These are phyloP conservation scores for Gallinago jamesoni DNA, from an alignment of 2,113 vertebrate species.

Conservation along the genomic window DNA sequence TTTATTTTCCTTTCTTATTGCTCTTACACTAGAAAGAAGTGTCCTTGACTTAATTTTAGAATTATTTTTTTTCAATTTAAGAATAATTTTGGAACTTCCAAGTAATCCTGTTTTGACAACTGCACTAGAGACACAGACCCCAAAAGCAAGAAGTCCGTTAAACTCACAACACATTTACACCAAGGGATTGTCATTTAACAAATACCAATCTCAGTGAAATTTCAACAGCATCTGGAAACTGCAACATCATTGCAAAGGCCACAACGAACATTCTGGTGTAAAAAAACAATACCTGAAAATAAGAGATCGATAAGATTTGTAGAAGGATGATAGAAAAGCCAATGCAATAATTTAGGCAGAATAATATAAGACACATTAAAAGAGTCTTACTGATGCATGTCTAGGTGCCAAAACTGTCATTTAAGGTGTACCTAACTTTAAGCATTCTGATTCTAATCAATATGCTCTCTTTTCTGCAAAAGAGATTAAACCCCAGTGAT, in stretches of 20 bases:
- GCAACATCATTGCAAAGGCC: not conserved
- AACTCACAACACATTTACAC: not conserved
- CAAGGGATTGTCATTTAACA: not conserved
- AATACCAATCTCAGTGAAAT: not conserved
- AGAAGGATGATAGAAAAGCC: conserved; percentile 25
- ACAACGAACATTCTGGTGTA: not conserved
- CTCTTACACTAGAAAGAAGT: not conserved
- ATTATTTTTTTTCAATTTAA: not conserved
- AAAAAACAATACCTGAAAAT: not conserved
- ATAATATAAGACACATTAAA: conserved; percentile 15
- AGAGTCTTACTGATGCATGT: conserved; percentile 27
- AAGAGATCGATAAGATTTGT: not conserved
- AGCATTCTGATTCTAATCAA: conserved; percentile 53
- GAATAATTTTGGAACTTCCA: not conserved
- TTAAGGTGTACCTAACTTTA: conserved; percentile 39
- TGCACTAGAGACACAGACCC: not conserved
- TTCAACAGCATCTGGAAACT: not conserved
- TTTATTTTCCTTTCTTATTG: not conserved
- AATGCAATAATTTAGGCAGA: conserved; percentile 36
- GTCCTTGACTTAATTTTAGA: not conserved
- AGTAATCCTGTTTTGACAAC: not conserved
- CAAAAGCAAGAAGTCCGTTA: not conserved
- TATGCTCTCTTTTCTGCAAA: conserved; percentile 33
- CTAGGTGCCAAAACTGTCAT: conserved; percentile 37
- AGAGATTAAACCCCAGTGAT: conserved; percentile 42